These are phyloP conservation scores for Plebejus melissa DNA, from an alignment of 2,888 invertebrate genomes.

Conservation along the genomic window DNA sequence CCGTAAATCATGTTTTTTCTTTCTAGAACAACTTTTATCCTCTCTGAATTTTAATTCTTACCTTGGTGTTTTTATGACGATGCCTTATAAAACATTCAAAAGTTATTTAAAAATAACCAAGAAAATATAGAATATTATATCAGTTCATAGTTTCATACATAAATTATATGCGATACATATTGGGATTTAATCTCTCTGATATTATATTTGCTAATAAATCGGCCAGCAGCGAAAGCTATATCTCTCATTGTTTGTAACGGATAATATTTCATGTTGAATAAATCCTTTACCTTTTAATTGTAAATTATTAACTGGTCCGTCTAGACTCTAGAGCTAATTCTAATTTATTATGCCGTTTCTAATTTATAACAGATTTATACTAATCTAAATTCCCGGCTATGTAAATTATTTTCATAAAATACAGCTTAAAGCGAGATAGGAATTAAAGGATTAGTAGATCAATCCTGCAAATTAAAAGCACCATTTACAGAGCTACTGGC, in stretches of 20 bases:
- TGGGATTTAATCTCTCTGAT: neutral
- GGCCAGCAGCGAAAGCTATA: neutral
- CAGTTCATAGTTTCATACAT: neutral
- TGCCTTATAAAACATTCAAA: neutral
- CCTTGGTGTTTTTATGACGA: neutral
- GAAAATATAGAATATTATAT: neutral
- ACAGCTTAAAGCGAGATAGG: neutral
- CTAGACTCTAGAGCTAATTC: slow-evolving; percentile 2
- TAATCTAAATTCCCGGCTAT: neutral
- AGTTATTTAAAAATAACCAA: no score
- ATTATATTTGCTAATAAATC: no score
- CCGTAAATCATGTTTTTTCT: no score
- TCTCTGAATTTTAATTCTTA: no score
- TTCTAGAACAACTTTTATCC: no score
- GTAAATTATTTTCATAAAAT: neutral
- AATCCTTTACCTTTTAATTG: neutral
- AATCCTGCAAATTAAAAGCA: neutral
- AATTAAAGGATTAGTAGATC: neutral
- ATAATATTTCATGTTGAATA: neutral
- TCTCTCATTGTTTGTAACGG: neutral
- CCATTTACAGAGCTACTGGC: neutral
- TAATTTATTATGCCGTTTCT: slow-evolving; percentile 2
- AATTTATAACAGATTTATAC: neutral
- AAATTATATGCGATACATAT: neutral
- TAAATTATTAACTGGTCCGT: neutral